Evolutionary conservation across 2,888 invertebrate genomes (phyloP).

Genomic region (Drosophila niveifrons): DNA sequence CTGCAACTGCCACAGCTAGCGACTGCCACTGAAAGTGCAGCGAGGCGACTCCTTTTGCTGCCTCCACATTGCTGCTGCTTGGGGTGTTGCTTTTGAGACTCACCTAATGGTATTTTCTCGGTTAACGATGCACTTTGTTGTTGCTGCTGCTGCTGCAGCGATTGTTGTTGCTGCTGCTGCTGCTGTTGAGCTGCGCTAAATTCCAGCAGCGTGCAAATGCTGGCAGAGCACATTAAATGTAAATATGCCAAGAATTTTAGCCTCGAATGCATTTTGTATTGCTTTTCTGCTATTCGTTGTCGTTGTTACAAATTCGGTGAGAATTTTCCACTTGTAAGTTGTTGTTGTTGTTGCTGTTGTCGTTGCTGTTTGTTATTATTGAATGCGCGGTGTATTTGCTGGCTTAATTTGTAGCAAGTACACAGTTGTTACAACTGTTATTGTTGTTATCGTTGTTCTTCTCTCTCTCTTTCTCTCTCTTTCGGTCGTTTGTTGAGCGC

Average conservation of each 20-base stretch:
- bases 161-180: constrained; percentile 45
- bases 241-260: constrained; percentile 83
- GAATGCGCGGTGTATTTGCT: constrained; percentile 30
- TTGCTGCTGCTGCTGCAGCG: constrained; percentile 41
- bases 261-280: constrained; percentile 84
- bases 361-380: constrained; percentile 19
- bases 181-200: constrained; percentile 75
- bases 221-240: constrained; percentile 83
- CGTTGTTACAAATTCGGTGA: constrained; percentile 41
- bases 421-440: not conserved
- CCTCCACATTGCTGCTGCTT: constrained; percentile 6
- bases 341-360: constrained; percentile 12
- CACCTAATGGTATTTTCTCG: constrained; percentile 86
- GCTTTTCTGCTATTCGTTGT: constrained; percentile 31
- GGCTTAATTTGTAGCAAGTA: constrained; percentile 45
- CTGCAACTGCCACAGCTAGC: constrained; percentile 37
- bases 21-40: not conserved
- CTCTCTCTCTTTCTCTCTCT: not conserved
- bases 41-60: constrained; percentile 30
- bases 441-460: constrained; percentile 10
- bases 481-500: constrained; percentile 15
- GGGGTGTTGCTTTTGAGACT: constrained; percentile 70
- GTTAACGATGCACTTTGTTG: constrained; percentile 81
- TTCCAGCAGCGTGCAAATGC: constrained; percentile 78
- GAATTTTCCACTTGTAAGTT: constrained; percentile 45